These are phyloP conservation scores for Ennomos quercinarius DNA, from an alignment of 2,888 invertebrate genomes.

Conservation along the genomic window DNA sequence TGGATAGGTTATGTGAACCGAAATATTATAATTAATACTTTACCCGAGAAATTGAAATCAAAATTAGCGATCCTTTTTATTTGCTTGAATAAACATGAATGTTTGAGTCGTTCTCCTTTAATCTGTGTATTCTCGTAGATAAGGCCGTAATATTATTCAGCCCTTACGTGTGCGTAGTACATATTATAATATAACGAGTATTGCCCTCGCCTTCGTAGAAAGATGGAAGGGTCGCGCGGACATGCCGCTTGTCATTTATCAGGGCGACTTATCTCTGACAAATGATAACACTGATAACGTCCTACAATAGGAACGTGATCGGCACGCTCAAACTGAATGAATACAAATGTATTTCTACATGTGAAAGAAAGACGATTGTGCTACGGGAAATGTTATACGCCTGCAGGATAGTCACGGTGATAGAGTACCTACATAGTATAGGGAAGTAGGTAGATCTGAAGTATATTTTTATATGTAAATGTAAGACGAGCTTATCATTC, in stretches of 20 bases:
- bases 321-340: conserved; percentile 10
- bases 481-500: too few species aligned
- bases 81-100: conserved; percentile 10
- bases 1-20: conserved; percentile 8
- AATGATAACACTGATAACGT: conserved; percentile 36
- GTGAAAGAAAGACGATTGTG: background rate
- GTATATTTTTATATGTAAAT: too few species aligned
- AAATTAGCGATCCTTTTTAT: background rate
- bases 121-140: conserved; percentile 6
- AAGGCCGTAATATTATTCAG: conserved; percentile 7
- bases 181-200: conserved; percentile 21
- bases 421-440: too few species aligned
- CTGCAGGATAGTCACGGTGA: too few species aligned
- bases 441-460: too few species aligned
- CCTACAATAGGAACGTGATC: conserved; percentile 27
- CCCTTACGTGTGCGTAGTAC: background rate
- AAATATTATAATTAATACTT: conserved; percentile 24
- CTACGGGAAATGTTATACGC: too few species aligned
- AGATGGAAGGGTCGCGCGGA: conserved; percentile 30
- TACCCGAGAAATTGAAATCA: conserved; percentile 4
- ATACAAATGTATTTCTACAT: conserved; percentile 2
- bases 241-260: conserved; percentile 25
- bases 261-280: conserved; percentile 33
- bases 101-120: conserved; percentile 10
- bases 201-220: conserved; percentile 23